These are phyloP conservation scores for Cancer borealis DNA, from an alignment of 2,888 invertebrate genomes.

Conservation along the genomic window DNA sequence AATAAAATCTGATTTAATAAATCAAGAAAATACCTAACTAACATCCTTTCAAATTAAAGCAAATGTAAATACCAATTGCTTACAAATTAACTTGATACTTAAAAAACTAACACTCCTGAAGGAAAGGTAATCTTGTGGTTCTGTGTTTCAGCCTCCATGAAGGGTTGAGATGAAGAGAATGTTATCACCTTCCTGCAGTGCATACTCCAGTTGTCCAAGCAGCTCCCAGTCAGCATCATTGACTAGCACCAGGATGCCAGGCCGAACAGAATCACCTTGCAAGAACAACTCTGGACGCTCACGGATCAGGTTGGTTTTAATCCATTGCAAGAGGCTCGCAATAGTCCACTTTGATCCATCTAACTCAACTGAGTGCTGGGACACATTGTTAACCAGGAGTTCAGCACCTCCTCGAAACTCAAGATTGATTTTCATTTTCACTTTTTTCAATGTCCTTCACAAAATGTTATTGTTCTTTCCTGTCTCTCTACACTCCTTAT, in stretches of 20 bases:
- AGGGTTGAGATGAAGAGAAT: slow-evolving; percentile 82
- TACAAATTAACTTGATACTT: not conserved
- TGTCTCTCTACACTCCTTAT: not conserved
- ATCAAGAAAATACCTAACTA: not conserved
- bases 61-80: not conserved
- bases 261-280: slow-evolving; percentile 82
- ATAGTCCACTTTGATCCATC: slow-evolving; percentile 85
- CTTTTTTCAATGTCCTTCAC: not conserved
- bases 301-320: slow-evolving; percentile 89
- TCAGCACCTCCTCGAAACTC: slow-evolving; percentile 92
- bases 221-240: slow-evolving; percentile 99
- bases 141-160: slow-evolving; percentile 81
- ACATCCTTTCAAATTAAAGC: not conserved
- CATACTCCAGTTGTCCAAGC: slow-evolving; percentile 82
- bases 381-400: slow-evolving; percentile 91
- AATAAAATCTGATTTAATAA: not conserved
- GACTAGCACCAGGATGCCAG: slow-evolving; percentile 95
- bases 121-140: not conserved
- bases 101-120: not conserved
- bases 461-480: not conserved
- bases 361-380: slow-evolving; percentile 85
- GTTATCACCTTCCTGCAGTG: slow-evolving; percentile 80
- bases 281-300: slow-evolving; percentile 88
- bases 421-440: slow-evolving; percentile 71
- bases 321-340: slow-evolving; percentile 88